Base-by-base conservation (phyloP, 2,797 vertebrate genomes). In the Fistularia commersonii region DNA sequence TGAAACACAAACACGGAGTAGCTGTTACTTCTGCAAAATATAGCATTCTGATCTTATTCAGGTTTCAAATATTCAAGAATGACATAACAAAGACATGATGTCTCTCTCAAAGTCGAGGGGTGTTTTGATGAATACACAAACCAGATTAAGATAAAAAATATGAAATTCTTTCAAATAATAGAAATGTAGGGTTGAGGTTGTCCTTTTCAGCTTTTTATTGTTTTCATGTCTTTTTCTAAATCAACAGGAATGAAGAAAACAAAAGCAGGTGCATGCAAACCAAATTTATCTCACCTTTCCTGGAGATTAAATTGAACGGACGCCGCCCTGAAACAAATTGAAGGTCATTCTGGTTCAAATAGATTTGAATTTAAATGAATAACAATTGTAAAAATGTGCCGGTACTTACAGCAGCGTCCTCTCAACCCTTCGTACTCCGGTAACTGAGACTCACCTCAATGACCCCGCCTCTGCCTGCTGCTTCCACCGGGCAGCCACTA, bases 401-500 rank as follows among this genome's bases (percentile, higher is more conserved):
- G 58, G 53, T 61, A 91, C 91, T 91, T 75, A 92, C 91, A 90
- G 91, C 91, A 91, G 91, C 90, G 91, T 88, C 90, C 88, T 90
- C 90, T 91, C 91, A 90, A 90, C 88, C 73, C 1, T 61, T 68
- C 70, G 76, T 56, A 82, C 64, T 80, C 83, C 87, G 84, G 82
- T 88, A 85, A 88, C 70, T 86, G 81, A 41, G 60, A 47, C 59
- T 57, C 64, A 69, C 38, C 53, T 44, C 42, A 56, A 11, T 46
- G 54, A 67, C 80, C 86, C 84, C 91, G 67, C 91, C 89, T 80
- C 87, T 77, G 80, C 54, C 56, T 62, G 57, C 34, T 44, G 14
- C 42, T 49, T n/a, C 31, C 8, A 8, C 0, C 1, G 0, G 8
- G 6, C 5, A 3, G 11, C 45, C 70, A 49, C 5, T 5, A 73